Evolutionary conservation across 37 sponge, comb jelly and placozoan species (phyloP).

Genomic region (Beroe forskalii): DNA sequence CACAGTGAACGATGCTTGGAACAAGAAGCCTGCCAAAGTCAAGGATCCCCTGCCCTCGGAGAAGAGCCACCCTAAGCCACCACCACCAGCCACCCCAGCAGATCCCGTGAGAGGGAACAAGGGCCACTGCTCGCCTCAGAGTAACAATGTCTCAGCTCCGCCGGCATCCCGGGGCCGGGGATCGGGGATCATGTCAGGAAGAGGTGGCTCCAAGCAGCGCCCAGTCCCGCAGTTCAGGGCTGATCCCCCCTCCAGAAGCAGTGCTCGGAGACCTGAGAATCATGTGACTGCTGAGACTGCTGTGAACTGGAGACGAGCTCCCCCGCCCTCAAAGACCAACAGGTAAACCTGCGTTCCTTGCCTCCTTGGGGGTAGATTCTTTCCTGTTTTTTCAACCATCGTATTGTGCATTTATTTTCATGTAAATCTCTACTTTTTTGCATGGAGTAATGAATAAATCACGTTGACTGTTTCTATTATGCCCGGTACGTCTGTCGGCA

Average conservation of each 20-base stretch:
- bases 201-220: not conserved
- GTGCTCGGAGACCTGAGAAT: not conserved
- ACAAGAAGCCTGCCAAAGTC: too few relatives aligned
- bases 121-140: too few relatives aligned
- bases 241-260: not conserved
- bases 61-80: not conserved
- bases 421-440: too few relatives aligned
- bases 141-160: too few relatives aligned
- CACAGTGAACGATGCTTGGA: not conserved
- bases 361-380: too few relatives aligned
- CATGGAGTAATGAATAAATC: too few relatives aligned
- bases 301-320: not conserved
- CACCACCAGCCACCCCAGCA: not conserved
- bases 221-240: not conserved
- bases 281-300: constrained; percentile 1
- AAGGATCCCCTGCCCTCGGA: too few relatives aligned
- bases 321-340: not conserved
- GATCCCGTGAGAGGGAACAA: not conserved
- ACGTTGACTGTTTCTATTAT: too few relatives aligned
- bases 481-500: too few relatives aligned
- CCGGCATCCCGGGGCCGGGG: not conserved
- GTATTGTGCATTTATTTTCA: too few relatives aligned
- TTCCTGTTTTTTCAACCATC: too few relatives aligned
- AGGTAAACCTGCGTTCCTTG: too few relatives aligned
- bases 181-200: not conserved